A percentile compares a stretch with the other conserved stretches of the same genome.
Conservation (phyloP, 2,113 vertebrate species). For the Phocoena sinus region DNA sequence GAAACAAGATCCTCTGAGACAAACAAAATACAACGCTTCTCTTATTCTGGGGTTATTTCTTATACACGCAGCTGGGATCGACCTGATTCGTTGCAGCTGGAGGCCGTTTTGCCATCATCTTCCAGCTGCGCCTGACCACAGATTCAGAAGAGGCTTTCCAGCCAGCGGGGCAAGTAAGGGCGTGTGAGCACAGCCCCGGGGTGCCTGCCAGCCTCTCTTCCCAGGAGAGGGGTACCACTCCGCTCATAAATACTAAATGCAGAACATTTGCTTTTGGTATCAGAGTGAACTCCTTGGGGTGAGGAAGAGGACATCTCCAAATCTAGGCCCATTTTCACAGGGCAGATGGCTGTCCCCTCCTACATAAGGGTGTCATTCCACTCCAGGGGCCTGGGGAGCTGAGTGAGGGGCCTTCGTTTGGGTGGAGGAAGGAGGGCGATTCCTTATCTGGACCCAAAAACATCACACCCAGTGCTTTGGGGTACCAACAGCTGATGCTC, state of each 20-base stretch:
- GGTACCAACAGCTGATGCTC: background rate
- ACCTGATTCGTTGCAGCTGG: background rate
- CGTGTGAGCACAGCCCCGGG: too few species aligned
- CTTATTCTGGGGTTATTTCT: conserved; percentile 5
- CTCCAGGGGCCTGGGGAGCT: background rate
- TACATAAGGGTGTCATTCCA: background rate
- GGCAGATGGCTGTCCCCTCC: background rate
- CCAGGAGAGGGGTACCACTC: background rate
- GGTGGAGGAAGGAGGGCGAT: background rate
- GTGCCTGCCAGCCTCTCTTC: background rate
- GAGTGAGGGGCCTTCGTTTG: background rate
- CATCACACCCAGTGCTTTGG: rapidly evolving
- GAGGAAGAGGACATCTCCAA: background rate
- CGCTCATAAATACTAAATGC: background rate
- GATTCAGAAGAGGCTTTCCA: background rate
- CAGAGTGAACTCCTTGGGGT: background rate
- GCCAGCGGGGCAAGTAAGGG: rapidly evolving
- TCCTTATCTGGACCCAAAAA: background rate
- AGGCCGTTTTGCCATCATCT: background rate
- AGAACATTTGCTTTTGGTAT: background rate
- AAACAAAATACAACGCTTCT: background rate
- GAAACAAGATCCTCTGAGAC: conserved; percentile 29
- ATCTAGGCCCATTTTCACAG: background rate
- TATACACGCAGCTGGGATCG: background rate
- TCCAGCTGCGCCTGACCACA: background rate